Percentiles rank a stretch among this genome's conserved stretches.
These are phyloP conservation scores for Escarpia spicata DNA, from an alignment of 2,888 invertebrate species.

Conservation along the genomic window DNA sequence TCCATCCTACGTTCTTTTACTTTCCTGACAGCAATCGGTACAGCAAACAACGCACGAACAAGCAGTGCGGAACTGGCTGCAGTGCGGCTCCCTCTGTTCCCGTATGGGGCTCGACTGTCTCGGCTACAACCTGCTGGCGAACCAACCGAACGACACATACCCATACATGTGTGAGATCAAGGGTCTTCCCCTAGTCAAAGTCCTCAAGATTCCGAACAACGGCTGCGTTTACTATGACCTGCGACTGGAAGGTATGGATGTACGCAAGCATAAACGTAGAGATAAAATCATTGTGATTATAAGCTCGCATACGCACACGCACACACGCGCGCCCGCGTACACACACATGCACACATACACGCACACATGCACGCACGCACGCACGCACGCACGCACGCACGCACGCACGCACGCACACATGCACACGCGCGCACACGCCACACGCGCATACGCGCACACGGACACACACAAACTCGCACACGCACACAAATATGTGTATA, in stretches of 20 bases:
- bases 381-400: no score
- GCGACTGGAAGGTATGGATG: not conserved
- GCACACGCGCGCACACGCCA: no score
- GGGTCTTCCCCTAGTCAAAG: not conserved
- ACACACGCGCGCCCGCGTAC: no score
- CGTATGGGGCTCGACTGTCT: not conserved
- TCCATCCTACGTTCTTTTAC: not conserved
- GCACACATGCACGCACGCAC: no score
- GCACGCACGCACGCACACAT: no score
- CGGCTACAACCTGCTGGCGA: not conserved
- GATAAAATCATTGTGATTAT: not conserved
- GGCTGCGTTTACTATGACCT: not conserved
- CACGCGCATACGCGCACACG: no score
- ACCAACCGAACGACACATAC: not conserved
- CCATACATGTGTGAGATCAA: not conserved
- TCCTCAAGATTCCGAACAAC: not conserved
- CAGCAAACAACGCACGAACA: not conserved
- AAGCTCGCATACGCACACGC: not conserved
- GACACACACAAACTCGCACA: no score
- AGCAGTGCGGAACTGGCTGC: not conserved
- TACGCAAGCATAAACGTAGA: not conserved
- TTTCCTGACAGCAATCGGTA: not conserved
- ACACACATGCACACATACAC: no score
- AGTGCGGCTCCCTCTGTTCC: not conserved
- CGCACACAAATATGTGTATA: no score